These are phyloP conservation scores for Lepidurus couesii DNA, from an alignment of 1,140 invertebrate genomes.

Conservation along the genomic window DNA sequence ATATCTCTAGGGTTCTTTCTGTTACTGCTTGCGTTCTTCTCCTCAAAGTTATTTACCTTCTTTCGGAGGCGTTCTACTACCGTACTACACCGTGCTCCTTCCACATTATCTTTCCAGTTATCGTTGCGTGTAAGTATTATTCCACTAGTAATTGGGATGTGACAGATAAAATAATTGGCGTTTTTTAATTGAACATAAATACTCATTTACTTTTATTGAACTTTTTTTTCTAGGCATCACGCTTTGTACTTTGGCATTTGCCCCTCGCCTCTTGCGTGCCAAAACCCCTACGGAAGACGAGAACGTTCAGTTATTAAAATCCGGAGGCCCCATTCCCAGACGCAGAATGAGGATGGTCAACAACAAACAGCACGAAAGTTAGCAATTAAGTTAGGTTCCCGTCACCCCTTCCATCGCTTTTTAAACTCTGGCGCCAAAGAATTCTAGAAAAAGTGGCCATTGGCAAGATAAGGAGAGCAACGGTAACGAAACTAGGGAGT, in stretches of 20 bases:
- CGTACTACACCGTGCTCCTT: conserved; percentile 20
- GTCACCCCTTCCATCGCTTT: neutral
- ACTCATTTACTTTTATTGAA: neutral
- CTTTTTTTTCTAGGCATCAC: conserved; percentile 23
- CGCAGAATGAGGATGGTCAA: neutral
- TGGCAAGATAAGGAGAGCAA: neutral
- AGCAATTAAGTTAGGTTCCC: neutral
- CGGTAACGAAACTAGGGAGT: neutral
- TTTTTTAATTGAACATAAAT: neutral
- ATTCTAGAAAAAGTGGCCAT: neutral
- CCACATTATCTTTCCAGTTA: conserved; percentile 32
- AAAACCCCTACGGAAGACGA: conserved; percentile 22
- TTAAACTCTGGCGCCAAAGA: neutral
- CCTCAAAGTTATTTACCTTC: conserved; percentile 29
- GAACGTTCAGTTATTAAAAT: conserved; percentile 32
- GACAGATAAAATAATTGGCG: neutral
- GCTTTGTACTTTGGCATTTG: conserved; percentile 22
- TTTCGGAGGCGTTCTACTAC: conserved; percentile 6
- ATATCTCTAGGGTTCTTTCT: conserved; percentile 2
- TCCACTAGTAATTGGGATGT: neutral
- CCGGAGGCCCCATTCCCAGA: neutral
- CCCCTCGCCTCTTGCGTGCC: conserved; percentile 22
- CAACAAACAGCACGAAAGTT: neutral
- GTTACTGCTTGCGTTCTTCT: conserved; percentile 24
- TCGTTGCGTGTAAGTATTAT: conserved; percentile 26